Percentiles rank a stretch among this genome's conserved stretches.
Conservation (phyloP, 2,888 invertebrate species). For the Tolmerus cingulatus region DNA sequence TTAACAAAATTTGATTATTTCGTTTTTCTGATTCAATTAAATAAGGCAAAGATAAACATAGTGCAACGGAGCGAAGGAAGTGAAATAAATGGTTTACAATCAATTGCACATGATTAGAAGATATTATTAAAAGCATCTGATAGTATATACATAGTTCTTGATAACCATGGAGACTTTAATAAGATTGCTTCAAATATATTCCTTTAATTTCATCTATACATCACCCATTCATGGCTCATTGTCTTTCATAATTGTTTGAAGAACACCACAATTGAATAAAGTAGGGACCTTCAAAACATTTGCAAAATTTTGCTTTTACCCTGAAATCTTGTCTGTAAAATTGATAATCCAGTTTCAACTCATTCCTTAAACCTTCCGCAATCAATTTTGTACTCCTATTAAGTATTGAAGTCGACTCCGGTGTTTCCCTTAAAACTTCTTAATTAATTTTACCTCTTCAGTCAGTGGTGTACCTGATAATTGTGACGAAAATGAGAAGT, state of each 20-base stretch:
- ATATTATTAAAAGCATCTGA: no score
- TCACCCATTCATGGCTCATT: neutral
- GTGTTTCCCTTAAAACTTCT: neutral
- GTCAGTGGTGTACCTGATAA: neutral
- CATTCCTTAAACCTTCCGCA: neutral
- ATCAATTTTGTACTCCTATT: neutral
- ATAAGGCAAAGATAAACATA: no score
- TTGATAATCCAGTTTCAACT: neutral
- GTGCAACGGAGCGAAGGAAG: no score
- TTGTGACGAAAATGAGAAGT: neutral
- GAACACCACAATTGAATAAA: neutral
- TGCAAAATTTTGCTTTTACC: neutral
- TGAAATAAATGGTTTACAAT: no score
- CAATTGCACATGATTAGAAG: no score
- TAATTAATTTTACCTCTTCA: conserved; percentile 10
- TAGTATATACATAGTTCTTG: no score
- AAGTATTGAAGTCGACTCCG: neutral
- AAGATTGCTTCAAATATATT: neutral
- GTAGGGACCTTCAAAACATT: neutral
- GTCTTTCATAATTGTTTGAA: neutral
- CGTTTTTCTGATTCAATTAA: no score
- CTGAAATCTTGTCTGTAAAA: neutral
- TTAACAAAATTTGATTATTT: no score
- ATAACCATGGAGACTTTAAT: no score
- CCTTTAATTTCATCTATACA: neutral